Percentiles rank a stretch among this genome's conserved stretches.
Conservation (phyloP, 2,113 vertebrate genomes). For the Neopipo cinnamomea region DNA sequence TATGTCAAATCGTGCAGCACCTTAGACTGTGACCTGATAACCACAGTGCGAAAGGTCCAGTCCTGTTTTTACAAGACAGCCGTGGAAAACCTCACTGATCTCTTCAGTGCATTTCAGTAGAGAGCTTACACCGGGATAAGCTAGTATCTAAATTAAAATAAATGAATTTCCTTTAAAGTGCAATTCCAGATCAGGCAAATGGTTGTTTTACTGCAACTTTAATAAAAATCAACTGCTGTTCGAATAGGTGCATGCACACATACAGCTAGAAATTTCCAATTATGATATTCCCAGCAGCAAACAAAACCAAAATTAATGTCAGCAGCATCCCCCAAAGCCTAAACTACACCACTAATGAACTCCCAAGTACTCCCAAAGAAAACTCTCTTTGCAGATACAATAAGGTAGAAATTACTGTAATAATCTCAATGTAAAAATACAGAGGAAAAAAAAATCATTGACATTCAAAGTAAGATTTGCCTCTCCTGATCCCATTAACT, state of each 20-base stretch:
- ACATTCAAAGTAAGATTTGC: slow-evolving; percentile 56
- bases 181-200: slow-evolving; percentile 30
- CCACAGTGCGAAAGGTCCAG: not conserved
- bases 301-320: slow-evolving; percentile 76
- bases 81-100: not conserved
- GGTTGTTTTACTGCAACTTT: slow-evolving; percentile 59
- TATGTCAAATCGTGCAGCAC: fast-evolving
- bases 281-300: slow-evolving; percentile 74
- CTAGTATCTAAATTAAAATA: slow-evolving; percentile 37
- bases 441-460: slow-evolving; percentile 28
- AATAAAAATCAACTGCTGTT: slow-evolving; percentile 69
- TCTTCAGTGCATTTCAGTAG: not conserved
- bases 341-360: slow-evolving; percentile 71
- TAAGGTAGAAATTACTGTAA: slow-evolving; percentile 76
- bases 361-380: slow-evolving; percentile 64
- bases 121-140: not conserved
- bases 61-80: not conserved
- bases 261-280: slow-evolving; percentile 73
- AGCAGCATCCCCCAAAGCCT: slow-evolving; percentile 65
- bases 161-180: slow-evolving; percentile 40
- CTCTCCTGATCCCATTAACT: slow-evolving; percentile 66
- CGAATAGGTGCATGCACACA: slow-evolving; percentile 66
- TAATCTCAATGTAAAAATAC: slow-evolving; percentile 73
- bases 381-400: slow-evolving; percentile 66
- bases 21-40: not conserved